phyloP scores from a whole-genome alignment of 2,113 vertebrate species.

The Seriola quinqueradiata region DNA sequence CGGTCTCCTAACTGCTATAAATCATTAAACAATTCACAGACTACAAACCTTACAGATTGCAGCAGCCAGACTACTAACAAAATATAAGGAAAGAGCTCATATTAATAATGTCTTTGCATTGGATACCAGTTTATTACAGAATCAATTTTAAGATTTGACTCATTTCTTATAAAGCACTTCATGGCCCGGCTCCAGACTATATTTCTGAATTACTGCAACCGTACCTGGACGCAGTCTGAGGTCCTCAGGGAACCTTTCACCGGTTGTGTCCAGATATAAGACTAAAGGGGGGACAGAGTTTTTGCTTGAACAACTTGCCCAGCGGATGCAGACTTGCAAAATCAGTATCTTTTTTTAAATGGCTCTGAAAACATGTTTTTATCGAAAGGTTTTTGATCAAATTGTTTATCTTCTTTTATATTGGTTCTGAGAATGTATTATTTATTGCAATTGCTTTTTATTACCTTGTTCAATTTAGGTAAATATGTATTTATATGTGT shows the following conservation, averaged over 20 bases:
- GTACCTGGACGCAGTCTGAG: not conserved
- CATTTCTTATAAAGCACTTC: not conserved
- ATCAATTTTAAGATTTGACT: not conserved
- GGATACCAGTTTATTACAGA: not conserved
- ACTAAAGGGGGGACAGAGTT: not conserved
- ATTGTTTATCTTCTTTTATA: not conserved
- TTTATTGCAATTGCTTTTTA: not conserved
- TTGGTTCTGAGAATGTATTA: not conserved
- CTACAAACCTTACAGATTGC: not conserved
- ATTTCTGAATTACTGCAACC: not conserved
- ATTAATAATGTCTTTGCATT: constrained; percentile 5
- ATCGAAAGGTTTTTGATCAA: too few species aligned
- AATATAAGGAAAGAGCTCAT: not conserved
- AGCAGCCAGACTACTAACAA: not conserved
- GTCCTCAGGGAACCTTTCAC: not conserved
- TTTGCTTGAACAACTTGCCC: not conserved
- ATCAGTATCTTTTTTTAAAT: too few species aligned
- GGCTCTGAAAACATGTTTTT: too few species aligned
- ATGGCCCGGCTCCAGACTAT: not conserved
- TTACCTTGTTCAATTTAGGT: too few species aligned
- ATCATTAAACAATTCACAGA: not conserved
- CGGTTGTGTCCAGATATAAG: not conserved
- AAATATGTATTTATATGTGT: too few species aligned
- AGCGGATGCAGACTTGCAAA: too few species aligned
- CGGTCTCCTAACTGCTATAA: not conserved